These are phyloP conservation scores for Philonicus albiceps DNA, from an alignment of 2,888 invertebrate species.

Conservation along the genomic window DNA sequence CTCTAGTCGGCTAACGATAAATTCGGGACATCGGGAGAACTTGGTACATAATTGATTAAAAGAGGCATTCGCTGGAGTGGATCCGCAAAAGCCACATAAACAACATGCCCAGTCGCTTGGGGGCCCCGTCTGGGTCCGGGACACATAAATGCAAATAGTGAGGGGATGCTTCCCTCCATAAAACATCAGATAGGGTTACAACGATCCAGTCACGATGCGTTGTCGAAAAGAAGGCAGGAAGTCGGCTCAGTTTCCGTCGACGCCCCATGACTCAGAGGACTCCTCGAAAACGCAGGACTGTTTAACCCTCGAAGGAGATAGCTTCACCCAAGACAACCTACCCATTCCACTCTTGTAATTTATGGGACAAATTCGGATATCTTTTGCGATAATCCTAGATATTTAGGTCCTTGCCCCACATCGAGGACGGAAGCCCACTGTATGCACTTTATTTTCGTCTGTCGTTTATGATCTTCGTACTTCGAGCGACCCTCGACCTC, in stretches of 20 bases:
- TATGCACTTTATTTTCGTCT: neutral
- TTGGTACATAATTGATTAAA: conserved; percentile 33
- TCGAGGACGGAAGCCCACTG: neutral
- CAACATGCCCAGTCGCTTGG: neutral
- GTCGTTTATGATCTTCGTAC: neutral
- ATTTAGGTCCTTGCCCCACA: neutral
- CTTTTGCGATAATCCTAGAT: conserved; percentile 25
- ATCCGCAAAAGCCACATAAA: conserved; percentile 12
- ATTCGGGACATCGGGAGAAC: neutral
- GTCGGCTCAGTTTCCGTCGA: conserved; percentile 14
- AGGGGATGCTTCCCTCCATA: neutral
- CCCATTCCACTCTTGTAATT: neutral
- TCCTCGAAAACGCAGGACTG: neutral
- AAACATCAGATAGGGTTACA: conserved; percentile 23
- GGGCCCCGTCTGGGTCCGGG: neutral
- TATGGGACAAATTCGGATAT: conserved; percentile 33
- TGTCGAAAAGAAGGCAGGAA: conserved; percentile 27
- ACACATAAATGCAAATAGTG: conserved; percentile 21
- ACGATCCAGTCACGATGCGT: conserved; percentile 12
- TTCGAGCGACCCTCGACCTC: neutral
- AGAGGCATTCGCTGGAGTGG: conserved; percentile 1
- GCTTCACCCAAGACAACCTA: neutral
- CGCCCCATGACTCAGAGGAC: conserved; percentile 27
- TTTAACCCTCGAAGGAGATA: conserved; percentile 7
- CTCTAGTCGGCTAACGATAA: neutral